Base-by-base conservation (phyloP, 2,888 invertebrate species). In the Harmothoe impar region DNA sequence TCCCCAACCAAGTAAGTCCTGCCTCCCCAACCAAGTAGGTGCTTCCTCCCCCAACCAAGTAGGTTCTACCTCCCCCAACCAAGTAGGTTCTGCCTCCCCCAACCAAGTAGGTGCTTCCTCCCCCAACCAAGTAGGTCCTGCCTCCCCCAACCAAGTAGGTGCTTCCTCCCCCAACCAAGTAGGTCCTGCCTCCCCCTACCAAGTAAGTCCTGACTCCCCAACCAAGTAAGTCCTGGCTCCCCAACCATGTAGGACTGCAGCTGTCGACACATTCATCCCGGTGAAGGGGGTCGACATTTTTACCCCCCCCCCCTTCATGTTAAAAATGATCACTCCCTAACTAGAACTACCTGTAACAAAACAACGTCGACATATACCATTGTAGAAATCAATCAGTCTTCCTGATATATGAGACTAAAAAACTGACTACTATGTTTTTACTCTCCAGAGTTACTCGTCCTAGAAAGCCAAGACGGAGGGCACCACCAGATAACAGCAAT, bases 51-150 rank as follows among this genome's bases (percentile, higher is more conserved):
- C 10, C 43, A 43, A 43, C 43, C 43, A 43, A 43, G 3, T 7
- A 43, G 43, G 3, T 43, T 43, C 43, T 43, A 10, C 43, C 43
- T 43, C 43, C 43, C 43, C 3, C 5, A 43, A 10, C n/a, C n/a
- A n/a, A n/a, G n/a, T n/a, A n/a, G 23, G n/a, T 92, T 12, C 89
- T 93, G 12, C 89, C 93, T 0, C 92, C 93, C 17, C 29, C 91
- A 17, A 77, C 91, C 43, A 91, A 88, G 92, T 92, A 89, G 84
- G 56, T 85, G n/a, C n/a, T n/a, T n/a, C n/a, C n/a, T n/a, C n/a
- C n/a, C n/a, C n/a, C 43, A 10, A 43, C 10, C 43, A 43, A 43
- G 10, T n/a, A n/a, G n/a, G 17, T 92, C 20, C 89, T 93, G 12
- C 90, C 93, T 0, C 92, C 93, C 20, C 29, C 91, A 17, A 72